Evolutionary conservation across 2,797 vertebrate species (phyloP), one percentile per base, ranked within the genome.

Genomic region (Tamandua tetradactyla): DNA sequence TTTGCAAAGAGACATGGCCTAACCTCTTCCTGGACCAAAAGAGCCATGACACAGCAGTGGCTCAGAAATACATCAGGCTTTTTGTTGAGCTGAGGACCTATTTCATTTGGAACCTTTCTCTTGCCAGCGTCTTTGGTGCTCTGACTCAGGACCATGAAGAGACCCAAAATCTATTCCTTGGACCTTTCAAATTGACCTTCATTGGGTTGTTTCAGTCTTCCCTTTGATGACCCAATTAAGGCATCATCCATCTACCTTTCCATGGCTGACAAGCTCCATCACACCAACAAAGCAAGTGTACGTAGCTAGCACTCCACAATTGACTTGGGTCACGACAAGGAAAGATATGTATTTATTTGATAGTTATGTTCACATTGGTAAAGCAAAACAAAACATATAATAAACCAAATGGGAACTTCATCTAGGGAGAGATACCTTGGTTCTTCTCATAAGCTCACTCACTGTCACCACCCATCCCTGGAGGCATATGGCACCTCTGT

Each of bases 41-140:
- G 55, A 8, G 6, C 12, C n/a, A 7, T 79, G 23, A 15, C 57
- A 37, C 40, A 23, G 35, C 14, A 12, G 13, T 14, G 22, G 14
- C 25, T 30, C 35, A 40, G 23, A 30, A 18, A 30, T 20, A 17
- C 9, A 35, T 59, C 35, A 18, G 55, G 9, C 18, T 18, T 40
- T 1, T n/a, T 11, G 15, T 40, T 30, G 37, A 30, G 7, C 10
- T 2, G 25, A 20, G 52, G 17, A 3, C 4, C 4, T 30, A 9
- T 25, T 55, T 40, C 37, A 59, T 30, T 59, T 25, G 18, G 35
- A 80, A 61, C 15, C 30, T 80, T 18, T 8, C 7, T 11, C 35
- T 27, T 35, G 8, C 15, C 55, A 30, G 10, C 30, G 18, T 55
- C 2, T 59, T 30, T 61, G 25, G 37, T 42, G 13, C 27, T 27